Percentiles rank a stretch among this genome's conserved stretches.
phyloP scores from a whole-genome alignment of 2,888 invertebrate species.

The Neocrepidodera transversa region DNA sequence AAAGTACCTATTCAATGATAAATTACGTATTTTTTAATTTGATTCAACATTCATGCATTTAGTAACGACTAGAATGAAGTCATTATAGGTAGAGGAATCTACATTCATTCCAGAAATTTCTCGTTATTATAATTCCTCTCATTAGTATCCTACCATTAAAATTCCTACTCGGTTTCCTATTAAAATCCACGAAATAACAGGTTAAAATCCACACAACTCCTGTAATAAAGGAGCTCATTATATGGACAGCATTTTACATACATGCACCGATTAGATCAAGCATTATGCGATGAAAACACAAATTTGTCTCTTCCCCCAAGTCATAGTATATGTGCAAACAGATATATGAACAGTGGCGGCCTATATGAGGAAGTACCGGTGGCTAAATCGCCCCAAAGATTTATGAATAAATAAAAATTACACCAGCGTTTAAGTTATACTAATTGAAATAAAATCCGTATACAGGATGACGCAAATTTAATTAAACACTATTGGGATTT shows the following conservation, averaged over 20 bases:
- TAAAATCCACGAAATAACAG: slow-evolving; percentile 10
- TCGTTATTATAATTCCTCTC: slow-evolving; percentile 17
- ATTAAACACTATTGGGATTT: no score
- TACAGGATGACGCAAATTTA: no score
- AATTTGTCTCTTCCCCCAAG: background rate
- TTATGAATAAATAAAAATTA: no score
- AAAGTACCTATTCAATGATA: no score
- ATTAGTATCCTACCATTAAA: slow-evolving; percentile 16
- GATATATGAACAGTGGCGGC: background rate
- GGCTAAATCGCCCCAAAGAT: no score
- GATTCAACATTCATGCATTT: no score
- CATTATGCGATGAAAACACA: background rate
- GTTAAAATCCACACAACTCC: slow-evolving; percentile 1
- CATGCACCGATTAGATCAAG: background rate
- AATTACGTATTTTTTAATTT: no score
- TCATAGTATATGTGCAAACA: background rate
- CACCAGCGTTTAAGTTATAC: no score
- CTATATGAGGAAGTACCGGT: no score
- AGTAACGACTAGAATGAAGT: background rate
- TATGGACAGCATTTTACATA: slow-evolving; percentile 6
- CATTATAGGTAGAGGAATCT: slow-evolving; percentile 6
- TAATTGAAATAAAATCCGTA: no score
- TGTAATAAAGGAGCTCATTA: slow-evolving; percentile 12
- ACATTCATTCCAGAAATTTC: slow-evolving; percentile 17
- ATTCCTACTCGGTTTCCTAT: slow-evolving; percentile 1